Conservation (phyloP, 1,140 invertebrate species). For the Akabosia matsudoensis region DNA sequence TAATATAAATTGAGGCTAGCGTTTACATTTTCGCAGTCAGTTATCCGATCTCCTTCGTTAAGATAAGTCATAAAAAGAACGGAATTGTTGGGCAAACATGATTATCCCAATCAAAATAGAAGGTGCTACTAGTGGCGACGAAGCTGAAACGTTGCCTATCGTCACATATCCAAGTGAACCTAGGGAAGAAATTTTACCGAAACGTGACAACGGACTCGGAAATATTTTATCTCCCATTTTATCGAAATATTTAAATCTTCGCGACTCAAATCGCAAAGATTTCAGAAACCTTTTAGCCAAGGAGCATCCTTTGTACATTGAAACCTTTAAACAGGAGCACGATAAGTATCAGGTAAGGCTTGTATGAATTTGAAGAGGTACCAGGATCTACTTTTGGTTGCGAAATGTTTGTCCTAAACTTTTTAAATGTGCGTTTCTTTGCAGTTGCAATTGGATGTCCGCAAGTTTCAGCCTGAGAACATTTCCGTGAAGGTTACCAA, state of each 20-base stretch:
- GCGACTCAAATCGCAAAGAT: not conserved
- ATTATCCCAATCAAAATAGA: constrained; percentile 15
- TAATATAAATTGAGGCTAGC: not conserved
- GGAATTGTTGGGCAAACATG: no score
- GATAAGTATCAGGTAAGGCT: constrained; percentile 1
- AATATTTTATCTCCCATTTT: not conserved
- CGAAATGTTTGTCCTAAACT: not conserved
- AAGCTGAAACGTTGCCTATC: not conserved
- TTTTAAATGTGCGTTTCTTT: not conserved
- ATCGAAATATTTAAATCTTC: not conserved
- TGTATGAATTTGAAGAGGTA: not conserved
- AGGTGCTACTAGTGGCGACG: not conserved
- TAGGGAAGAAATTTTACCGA: not conserved
- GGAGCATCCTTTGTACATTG: not conserved
- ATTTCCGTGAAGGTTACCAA: constrained; percentile 22
- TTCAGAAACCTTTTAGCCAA: not conserved
- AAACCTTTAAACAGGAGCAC: not conserved
- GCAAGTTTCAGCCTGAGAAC: constrained; percentile 25
- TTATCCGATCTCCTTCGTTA: no score
- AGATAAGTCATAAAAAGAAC: no score
- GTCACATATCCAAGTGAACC: not conserved
- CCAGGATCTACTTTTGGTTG: not conserved
- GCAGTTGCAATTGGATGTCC: constrained; percentile 26
- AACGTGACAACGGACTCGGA: not conserved
- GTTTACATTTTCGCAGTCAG: not conserved